Percentiles rank a stretch among this genome's conserved stretches.
phyloP scores from a whole-genome alignment of 2,797 vertebrate genomes.

The Siniperca scherzeri region DNA sequence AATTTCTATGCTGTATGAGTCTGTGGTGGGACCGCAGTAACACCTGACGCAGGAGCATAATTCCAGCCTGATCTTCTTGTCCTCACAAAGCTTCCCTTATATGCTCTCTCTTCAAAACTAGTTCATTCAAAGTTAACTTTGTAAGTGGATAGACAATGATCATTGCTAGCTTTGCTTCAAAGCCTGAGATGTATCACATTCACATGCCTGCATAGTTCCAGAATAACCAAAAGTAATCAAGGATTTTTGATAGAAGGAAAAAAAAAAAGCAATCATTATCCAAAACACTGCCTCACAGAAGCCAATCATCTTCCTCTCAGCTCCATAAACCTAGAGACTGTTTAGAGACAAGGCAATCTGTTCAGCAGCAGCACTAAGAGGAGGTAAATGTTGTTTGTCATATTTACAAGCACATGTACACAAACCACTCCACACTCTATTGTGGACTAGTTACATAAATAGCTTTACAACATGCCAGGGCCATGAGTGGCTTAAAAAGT shows the following conservation, averaged over 20 bases:
- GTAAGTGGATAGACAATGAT: conserved; percentile 1
- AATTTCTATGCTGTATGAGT: neutral
- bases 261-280: conserved; percentile 48
- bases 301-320: conserved; percentile 37
- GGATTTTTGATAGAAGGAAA: conserved; percentile 2
- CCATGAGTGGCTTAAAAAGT: conserved; percentile 1
- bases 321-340: neutral
- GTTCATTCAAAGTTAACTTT: conserved; percentile 14
- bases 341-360: conserved; percentile 38
- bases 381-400: conserved; percentile 28
- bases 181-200: conserved; percentile 1
- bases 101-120: neutral
- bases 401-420: conserved; percentile 35
- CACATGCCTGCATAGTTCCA: conserved; percentile 2
- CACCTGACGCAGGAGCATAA: neutral
- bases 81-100: neutral
- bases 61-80: too few species aligned
- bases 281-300: conserved; percentile 36
- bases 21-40: too few species aligned
- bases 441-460: conserved; percentile 3
- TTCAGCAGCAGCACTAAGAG: conserved; percentile 7
- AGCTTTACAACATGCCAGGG: conserved; percentile 7
- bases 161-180: conserved; percentile 17
- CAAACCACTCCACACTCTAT: conserved; percentile 6
- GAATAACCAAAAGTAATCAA: conserved; percentile 42